Percentiles rank a stretch among this genome's conserved stretches.
These are phyloP conservation scores for Pardalotus punctatus DNA, from an alignment of 2,113 vertebrate species.

Conservation along the genomic window DNA sequence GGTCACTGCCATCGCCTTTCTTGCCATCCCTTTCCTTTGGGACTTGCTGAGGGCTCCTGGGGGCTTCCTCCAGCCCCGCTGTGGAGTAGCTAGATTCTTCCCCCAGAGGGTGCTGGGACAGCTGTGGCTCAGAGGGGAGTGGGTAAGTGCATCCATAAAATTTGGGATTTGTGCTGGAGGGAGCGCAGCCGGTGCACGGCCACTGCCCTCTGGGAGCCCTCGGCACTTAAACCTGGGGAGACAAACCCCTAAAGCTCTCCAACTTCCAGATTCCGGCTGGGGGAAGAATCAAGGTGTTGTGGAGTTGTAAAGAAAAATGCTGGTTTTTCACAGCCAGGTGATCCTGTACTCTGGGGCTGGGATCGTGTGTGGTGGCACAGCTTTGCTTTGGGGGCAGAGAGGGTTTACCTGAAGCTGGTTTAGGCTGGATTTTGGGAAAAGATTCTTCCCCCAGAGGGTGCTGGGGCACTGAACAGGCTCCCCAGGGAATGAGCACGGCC, in stretches of 20 bases:
- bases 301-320: not conserved
- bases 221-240: fast-evolving
- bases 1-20: not conserved
- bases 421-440: not conserved
- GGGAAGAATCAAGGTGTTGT: not conserved
- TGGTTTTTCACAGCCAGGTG: not conserved
- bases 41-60: not conserved
- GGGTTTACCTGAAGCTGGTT: not conserved
- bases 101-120: no score
- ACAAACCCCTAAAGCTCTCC: not conserved
- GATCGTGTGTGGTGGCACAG: fast-evolving
- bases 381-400: no score
- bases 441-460: not conserved
- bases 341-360: fast-evolving
- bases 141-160: not conserved
- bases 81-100: no score
- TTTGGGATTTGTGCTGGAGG: not conserved
- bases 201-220: fast-evolving
- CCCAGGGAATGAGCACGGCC: fast-evolving
- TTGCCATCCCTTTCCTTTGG: not conserved
- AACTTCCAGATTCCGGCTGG: fast-evolving
- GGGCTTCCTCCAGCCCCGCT: not conserved
- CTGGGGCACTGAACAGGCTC: fast-evolving
- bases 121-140: not conserved
- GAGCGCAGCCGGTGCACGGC: not conserved